Evolutionary conservation across 1,140 invertebrate genomes (phyloP), one percentile per base, ranked within the genome.

Genomic region (Apis cerana): DNA sequence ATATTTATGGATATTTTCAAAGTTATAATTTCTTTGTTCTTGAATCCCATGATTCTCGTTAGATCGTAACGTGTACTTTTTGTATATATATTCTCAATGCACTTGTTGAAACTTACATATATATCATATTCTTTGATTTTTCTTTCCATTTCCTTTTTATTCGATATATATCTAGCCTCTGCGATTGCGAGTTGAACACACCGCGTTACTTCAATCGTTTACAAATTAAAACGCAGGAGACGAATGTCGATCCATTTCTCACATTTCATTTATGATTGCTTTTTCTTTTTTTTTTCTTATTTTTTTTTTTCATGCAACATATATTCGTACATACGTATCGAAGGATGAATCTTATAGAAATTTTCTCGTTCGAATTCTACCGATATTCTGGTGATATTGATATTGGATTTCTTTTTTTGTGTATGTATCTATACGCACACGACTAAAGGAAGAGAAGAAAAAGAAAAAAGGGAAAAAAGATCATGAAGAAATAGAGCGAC

Each of bases 401-500:
- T 43, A 7, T 43, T 68, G 15, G 23, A 48, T 69, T 17, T 61
- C 21, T 67, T 7, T 50, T 19, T 54, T 65, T 58, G 12, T 67
- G 62, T 54, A n/a, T 52, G n/a, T n/a, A 9, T 72, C 27, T 69
- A 62, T 65, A 68, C 58, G 58, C 27, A 61, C 27, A 65, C 65
- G 43, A 77, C 17, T 69, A 52, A 61, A 58, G 64, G 23, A 68
- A 13, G 33, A 9, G 1, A 58, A 76, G 33, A 21, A 64, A 54
- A 65, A 80, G 23, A 56, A 23, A 89, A 89, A 87, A 86, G 12
- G n/a, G 80, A 88, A 91, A 89, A 89, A 43, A 43, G 33, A 43
- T 43, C 84, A 85, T 86, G 89, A 92, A 88, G 85, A 86, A 89
- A 89, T 90, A 92, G 87, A 92, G 88, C 89, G 91, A 92, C 88